These are phyloP conservation scores for Diarsia brunnea DNA, from an alignment of 2,888 invertebrate genomes.

Conservation along the genomic window DNA sequence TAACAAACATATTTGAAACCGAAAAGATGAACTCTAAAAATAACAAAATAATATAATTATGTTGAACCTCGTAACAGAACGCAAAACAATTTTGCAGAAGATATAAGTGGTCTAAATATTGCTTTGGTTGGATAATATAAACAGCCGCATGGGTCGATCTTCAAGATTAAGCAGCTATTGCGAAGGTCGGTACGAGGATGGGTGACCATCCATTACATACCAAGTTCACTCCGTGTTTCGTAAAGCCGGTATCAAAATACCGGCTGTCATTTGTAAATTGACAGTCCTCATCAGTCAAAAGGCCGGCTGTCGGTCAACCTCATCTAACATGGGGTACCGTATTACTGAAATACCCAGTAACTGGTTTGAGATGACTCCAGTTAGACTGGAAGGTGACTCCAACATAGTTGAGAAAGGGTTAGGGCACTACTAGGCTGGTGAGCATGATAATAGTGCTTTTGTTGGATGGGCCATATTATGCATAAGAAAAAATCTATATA, in stretches of 20 bases:
- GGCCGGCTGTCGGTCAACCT: neutral
- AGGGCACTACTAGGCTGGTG: neutral
- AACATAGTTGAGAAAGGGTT: neutral
- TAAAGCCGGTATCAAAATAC: neutral
- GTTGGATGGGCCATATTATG: neutral
- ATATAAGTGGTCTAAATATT: neutral
- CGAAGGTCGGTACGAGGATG: too few species aligned
- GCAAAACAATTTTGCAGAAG: neutral
- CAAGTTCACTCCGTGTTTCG: neutral
- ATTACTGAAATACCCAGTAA: neutral
- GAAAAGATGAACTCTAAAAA: neutral
- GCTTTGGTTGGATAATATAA: neutral
- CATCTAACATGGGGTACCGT: neutral
- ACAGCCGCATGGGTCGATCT: neutral
- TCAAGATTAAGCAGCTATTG: neutral
- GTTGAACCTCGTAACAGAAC: neutral
- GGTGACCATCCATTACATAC: neutral
- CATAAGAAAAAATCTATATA: too few species aligned
- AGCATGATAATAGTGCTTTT: neutral
- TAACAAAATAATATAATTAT: neutral
- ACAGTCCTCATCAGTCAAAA: neutral
- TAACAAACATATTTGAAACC: neutral
- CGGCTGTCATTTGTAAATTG: neutral
- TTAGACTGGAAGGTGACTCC: neutral
- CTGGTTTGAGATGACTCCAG: neutral